phyloP scores from a whole-genome alignment of 1,140 invertebrate genomes.

The Lasaia peninsularis region DNA sequence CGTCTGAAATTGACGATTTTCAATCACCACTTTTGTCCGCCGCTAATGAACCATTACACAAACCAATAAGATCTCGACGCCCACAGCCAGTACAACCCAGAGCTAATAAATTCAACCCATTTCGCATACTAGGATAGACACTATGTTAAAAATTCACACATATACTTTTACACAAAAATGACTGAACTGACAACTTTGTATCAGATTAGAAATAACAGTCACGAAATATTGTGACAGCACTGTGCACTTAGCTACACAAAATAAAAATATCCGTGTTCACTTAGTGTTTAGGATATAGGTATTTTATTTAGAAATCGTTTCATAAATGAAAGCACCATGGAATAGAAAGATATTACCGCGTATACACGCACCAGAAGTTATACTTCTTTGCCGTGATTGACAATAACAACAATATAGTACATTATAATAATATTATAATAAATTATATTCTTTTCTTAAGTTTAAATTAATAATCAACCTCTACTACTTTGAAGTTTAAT shows the following conservation, averaged over 20 bases:
- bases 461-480: too few species aligned
- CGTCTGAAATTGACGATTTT: slow-evolving; percentile 43
- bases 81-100: slow-evolving; percentile 43
- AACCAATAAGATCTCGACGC: slow-evolving; percentile 56
- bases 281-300: slow-evolving; percentile 8
- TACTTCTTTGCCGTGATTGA: slow-evolving; percentile 8
- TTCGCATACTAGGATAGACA: slow-evolving; percentile 67
- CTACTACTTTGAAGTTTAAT: too few species aligned
- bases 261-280: slow-evolving; percentile 16
- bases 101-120: slow-evolving; percentile 64
- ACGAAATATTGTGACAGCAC: slow-evolving; percentile 51
- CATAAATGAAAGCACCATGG: slow-evolving; percentile 6
- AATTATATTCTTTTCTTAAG: too few species aligned
- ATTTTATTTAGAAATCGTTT: not conserved
- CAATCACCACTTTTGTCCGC: slow-evolving; percentile 63
- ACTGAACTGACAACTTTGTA: slow-evolving; percentile 29
- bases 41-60: slow-evolving; percentile 57
- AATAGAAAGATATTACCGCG: not conserved
- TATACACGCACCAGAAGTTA: not conserved
- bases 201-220: slow-evolving; percentile 32
- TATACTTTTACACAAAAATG: slow-evolving; percentile 34
- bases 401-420: not conserved
- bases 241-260: slow-evolving; percentile 51
- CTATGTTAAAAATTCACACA: slow-evolving; percentile 14
- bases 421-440: not conserved